These are phyloP conservation scores for Piprites chloris DNA, from an alignment of 2,113 vertebrate species.

Conservation along the genomic window DNA sequence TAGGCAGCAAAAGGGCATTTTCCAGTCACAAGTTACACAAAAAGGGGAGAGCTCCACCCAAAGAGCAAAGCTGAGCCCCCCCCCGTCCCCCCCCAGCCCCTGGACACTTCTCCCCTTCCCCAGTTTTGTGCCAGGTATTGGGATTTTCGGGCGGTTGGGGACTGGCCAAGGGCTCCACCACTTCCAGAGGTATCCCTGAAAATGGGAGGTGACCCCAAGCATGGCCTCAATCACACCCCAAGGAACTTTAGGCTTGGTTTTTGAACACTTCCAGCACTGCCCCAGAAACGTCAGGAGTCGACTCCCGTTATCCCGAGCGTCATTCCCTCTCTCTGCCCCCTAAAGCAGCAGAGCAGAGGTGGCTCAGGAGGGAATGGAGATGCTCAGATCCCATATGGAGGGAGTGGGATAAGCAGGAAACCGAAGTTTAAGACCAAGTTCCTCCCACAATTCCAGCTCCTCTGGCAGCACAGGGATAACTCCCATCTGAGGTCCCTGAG, in stretches of 20 bases:
- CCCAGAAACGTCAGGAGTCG: background rate
- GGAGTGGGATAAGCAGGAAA: background rate
- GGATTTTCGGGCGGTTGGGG: background rate
- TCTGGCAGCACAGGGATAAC: background rate
- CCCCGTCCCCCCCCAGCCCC: no score
- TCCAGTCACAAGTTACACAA: background rate
- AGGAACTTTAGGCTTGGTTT: background rate
- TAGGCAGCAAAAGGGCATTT: background rate
- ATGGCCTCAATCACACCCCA: no score
- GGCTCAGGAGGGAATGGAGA: background rate
- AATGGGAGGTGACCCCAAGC: accelerated
- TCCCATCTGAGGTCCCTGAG: background rate
- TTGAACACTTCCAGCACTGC: background rate
- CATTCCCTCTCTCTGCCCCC: background rate
- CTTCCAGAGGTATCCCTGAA: background rate
- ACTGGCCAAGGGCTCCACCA: background rate
- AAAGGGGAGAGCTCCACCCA: background rate
- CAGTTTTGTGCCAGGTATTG: background rate
- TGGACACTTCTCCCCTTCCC: background rate
- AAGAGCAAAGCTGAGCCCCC: background rate
- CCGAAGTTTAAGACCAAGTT: background rate
- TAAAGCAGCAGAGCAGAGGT: accelerated
- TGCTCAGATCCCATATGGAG: accelerated
- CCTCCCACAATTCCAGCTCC: background rate
- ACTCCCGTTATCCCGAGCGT: background rate